Conservation (phyloP, 1,140 invertebrate species). For the Drosophila parabipectinata region DNA sequence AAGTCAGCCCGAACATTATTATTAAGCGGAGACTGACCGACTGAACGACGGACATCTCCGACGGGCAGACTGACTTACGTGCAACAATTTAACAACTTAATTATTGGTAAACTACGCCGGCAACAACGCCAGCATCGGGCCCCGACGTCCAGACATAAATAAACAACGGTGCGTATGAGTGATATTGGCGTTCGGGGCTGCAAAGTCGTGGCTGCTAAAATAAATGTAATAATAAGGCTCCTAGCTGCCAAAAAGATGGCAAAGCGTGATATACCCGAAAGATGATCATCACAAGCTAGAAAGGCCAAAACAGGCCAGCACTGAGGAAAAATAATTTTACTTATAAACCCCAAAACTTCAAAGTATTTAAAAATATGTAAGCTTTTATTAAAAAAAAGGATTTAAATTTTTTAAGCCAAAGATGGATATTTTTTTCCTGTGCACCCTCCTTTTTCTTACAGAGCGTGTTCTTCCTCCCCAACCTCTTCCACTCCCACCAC, state of each 20-base stretch:
- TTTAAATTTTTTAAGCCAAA: not conserved
- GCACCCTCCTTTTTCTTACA: not conserved
- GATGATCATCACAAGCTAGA: constrained; percentile 60
- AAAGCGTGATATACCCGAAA: constrained; percentile 63
- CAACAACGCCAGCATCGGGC: constrained; percentile 46
- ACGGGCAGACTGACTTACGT: constrained; percentile 72
- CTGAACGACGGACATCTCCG: constrained; percentile 13
- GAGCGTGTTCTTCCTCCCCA: constrained; percentile 30
- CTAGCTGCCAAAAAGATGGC: constrained; percentile 71
- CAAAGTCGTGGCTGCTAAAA: constrained; percentile 46
- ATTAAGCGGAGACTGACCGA: constrained; percentile 64
- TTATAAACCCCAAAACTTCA: not conserved
- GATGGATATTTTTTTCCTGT: constrained; percentile 4
- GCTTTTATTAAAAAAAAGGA: too few species aligned
- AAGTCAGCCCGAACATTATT: constrained; percentile 79
- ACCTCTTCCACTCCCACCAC: not conserved
- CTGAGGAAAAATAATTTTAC: constrained; percentile 6
- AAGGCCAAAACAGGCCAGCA: constrained; percentile 18
- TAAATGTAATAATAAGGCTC: constrained; percentile 8
- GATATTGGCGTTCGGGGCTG: constrained; percentile 52
- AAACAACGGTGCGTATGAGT: constrained; percentile 79
- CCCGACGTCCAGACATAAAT: constrained; percentile 60
- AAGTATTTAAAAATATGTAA: not conserved
- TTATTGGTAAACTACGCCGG: constrained; percentile 82
- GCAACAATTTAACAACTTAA: constrained; percentile 84